A percentile compares a stretch with the other conserved stretches of the same genome.
Conservation (phyloP, 1,140 invertebrate species). For the Ladona fulva region DNA sequence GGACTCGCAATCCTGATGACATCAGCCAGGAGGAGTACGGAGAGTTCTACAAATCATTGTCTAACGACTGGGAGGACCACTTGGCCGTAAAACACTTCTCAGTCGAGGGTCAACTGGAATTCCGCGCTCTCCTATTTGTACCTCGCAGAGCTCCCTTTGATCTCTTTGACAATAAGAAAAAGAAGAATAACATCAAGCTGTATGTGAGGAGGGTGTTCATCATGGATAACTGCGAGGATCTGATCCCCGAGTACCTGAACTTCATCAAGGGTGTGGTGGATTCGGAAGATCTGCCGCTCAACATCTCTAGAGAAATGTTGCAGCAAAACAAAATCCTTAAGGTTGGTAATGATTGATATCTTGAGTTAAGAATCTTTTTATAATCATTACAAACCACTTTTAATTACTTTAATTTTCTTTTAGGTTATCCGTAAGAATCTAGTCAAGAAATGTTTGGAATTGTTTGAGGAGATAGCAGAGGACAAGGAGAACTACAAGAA, state of each 20-base stretch:
- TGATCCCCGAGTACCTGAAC: constrained; percentile 97
- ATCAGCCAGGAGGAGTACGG: constrained; percentile 97
- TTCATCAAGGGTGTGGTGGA: constrained; percentile 97
- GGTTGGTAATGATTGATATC: constrained; percentile 44
- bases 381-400: too few relatives aligned
- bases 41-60: constrained; percentile 97
- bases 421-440: constrained; percentile 88
- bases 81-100: constrained; percentile 98
- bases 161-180: constrained; percentile 96
- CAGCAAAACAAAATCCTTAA: constrained; percentile 99
- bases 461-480: constrained; percentile 91
- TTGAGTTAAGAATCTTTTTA: too few relatives aligned
- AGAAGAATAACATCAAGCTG: constrained; percentile 97
- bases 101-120: constrained; percentile 96
- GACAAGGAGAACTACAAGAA: constrained; percentile 98
- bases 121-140: constrained; percentile 89
- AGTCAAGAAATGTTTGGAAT: constrained; percentile 95
- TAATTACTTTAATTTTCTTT: neutral
- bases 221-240: constrained; percentile 98
- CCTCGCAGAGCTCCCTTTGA: constrained; percentile 94
- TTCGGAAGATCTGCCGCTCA: constrained; percentile 93
- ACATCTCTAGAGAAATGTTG: constrained; percentile 98
- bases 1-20: constrained; percentile 96
- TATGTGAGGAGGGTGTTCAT: constrained; percentile 97
- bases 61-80: constrained; percentile 99